These are phyloP conservation scores for Drosophila sechellia DNA, from an alignment of 1,140 invertebrate species.

Conservation along the genomic window DNA sequence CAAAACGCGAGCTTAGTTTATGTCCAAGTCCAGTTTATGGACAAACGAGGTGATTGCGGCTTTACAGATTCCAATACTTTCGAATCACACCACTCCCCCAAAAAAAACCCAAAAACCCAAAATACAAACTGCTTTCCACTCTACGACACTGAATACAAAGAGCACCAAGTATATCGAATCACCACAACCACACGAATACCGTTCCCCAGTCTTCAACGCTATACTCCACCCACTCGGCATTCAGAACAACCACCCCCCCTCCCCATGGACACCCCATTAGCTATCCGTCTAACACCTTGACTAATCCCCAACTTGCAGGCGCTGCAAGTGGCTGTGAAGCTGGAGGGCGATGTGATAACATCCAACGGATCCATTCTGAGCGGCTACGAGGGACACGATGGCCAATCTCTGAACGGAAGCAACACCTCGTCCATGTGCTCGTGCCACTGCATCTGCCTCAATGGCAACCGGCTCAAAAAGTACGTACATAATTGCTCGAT, in stretches of 20 bases:
- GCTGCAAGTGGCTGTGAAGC: constrained; percentile 92
- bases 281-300: constrained; percentile 2
- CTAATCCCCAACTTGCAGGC: constrained; percentile 86
- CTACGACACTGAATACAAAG: constrained; percentile 28
- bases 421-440: constrained; percentile 90
- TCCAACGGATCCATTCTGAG: constrained; percentile 93
- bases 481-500: constrained; percentile 64
- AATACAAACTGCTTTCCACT: constrained; percentile 28
- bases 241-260: neutral
- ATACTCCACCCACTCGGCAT: constrained; percentile 13
- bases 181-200: constrained; percentile 47
- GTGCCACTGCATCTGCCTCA: constrained; percentile 91
- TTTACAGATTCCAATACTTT: constrained; percentile 60
- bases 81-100: constrained; percentile 42
- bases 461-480: constrained; percentile 87
- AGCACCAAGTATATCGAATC: constrained; percentile 17
- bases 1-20: constrained; percentile 81
- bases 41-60: constrained; percentile 84
- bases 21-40: constrained; percentile 85
- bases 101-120: neutral
- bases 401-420: constrained; percentile 87
- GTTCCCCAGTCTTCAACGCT: no score
- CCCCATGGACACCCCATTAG: constrained; percentile 17
- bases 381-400: constrained; percentile 86
- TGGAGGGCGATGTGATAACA: constrained; percentile 98